These are phyloP conservation scores for Caenorhabditis japonica DNA, from an alignment of 2,888 invertebrate species.

Conservation along the genomic window DNA sequence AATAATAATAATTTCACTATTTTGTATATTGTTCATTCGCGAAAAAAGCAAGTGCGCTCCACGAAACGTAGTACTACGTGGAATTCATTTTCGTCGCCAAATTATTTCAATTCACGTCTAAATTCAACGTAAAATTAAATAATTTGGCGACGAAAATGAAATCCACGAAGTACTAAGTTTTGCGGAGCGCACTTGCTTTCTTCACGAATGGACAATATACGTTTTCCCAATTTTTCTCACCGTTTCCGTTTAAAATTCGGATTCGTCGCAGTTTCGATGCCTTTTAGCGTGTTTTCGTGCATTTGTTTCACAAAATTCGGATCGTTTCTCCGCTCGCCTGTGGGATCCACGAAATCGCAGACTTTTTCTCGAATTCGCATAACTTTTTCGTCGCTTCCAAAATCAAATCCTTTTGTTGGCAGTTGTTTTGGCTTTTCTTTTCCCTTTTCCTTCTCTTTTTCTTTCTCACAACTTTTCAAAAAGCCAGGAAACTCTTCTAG, in stretches of 20 bases:
- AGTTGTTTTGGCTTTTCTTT: background rate
- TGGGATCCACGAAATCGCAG: constrained; percentile 42
- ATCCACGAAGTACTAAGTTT: no score
- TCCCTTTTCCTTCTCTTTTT: no score
- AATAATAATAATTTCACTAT: background rate
- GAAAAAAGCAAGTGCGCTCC: no score
- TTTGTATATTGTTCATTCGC: no score
- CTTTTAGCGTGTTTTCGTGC: constrained; percentile 44
- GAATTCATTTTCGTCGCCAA: no score
- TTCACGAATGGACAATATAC: no score
- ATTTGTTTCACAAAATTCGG: constrained; percentile 39
- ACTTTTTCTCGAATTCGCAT: constrained; percentile 33
- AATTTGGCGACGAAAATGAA: no score
- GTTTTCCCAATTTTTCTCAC: background rate
- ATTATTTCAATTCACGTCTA: no score
- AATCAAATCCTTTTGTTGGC: constrained; percentile 23
- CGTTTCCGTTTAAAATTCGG: constrained; percentile 28
- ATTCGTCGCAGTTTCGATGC: constrained; percentile 36
- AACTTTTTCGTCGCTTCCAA: constrained; percentile 38
- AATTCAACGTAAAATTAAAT: no score
- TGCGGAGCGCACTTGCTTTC: no score
- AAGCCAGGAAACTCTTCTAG: background rate
- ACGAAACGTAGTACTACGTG: no score
- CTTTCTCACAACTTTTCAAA: no score
- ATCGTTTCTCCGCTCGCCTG: constrained; percentile 28